A percentile compares a stretch with the other conserved stretches of the same genome.
Evolutionary conservation across 2,113 vertebrate species (phyloP).

Genomic region (Ciconia maguari): DNA sequence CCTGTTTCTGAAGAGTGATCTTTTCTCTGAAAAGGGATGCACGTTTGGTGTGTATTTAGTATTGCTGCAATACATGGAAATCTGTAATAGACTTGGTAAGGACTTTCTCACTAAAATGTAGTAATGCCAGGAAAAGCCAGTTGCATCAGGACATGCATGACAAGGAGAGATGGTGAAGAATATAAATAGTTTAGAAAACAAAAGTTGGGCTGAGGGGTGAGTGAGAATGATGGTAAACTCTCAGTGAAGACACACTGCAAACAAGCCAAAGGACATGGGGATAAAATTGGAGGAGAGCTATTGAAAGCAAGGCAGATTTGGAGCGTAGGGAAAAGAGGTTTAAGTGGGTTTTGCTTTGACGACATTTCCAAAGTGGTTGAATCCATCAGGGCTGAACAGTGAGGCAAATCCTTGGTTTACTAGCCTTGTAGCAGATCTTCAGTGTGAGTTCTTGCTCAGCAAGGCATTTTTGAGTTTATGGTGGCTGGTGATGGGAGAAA

Average conservation of each 20-base stretch:
- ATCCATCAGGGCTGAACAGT: not conserved
- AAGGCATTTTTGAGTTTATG: not conserved
- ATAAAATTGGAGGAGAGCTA: not conserved
- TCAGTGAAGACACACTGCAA: not conserved
- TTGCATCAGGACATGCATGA: not conserved
- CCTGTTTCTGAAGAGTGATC: not conserved
- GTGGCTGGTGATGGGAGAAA: not conserved
- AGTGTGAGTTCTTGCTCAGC: not conserved
- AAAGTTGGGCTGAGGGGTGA: not conserved
- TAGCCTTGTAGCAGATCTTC: not conserved
- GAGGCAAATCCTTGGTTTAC: not conserved
- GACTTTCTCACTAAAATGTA: not conserved
- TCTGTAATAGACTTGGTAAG: not conserved
- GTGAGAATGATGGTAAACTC: not conserved
- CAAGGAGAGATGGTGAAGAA: not conserved
- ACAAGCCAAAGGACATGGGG: not conserved
- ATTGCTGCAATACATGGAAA: not conserved
- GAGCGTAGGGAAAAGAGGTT: not conserved
- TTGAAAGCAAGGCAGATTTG: not conserved
- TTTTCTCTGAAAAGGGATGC: not conserved
- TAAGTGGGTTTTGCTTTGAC: not conserved
- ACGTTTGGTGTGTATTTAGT: conserved; percentile 6
- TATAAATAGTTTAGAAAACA: conserved; percentile 14
- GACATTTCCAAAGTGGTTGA: not conserved
- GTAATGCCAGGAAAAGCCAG: not conserved